Evolutionary conservation across 2,797 vertebrate genomes (phyloP).

Genomic region (Tinamus major): DNA sequence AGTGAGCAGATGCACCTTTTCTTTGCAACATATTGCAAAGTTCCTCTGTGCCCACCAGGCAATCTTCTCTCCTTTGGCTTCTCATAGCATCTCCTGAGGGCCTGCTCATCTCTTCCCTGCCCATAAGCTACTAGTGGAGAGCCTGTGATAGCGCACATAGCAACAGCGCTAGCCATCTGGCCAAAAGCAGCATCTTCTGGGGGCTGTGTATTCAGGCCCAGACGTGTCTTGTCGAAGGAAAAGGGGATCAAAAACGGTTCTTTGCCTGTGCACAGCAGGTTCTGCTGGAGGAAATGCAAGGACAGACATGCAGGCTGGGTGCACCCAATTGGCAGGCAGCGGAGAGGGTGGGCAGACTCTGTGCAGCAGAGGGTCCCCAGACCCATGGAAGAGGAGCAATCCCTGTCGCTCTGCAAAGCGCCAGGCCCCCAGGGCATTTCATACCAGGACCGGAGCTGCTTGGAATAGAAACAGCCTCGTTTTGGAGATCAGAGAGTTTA

Average conservation of each 20-base stretch:
- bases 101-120: neutral
- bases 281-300: neutral
- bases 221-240: neutral
- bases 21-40: neutral
- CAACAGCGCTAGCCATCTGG: neutral
- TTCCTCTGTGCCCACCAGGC: neutral
- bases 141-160: neutral
- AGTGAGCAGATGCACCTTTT: neutral
- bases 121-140: neutral
- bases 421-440: slow-evolving; percentile 49
- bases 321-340: neutral
- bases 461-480: slow-evolving; percentile 56
- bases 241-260: neutral
- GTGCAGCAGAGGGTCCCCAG: slow-evolving; percentile 3
- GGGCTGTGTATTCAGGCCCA: neutral
- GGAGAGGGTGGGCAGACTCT: neutral
- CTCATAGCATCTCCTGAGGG: neutral
- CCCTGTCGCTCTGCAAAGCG: neutral
- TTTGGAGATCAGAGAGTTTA: slow-evolving; percentile 67
- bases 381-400: slow-evolving; percentile 15
- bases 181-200: neutral
- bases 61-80: neutral
- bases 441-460: slow-evolving; percentile 22
- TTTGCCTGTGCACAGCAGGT: neutral
- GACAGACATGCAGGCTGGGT: neutral